A percentile compares a stretch with the other conserved stretches of the same genome.
These are phyloP conservation scores for Cantharis nigra DNA, from an alignment of 2,888 invertebrate genomes.

Conservation along the genomic window DNA sequence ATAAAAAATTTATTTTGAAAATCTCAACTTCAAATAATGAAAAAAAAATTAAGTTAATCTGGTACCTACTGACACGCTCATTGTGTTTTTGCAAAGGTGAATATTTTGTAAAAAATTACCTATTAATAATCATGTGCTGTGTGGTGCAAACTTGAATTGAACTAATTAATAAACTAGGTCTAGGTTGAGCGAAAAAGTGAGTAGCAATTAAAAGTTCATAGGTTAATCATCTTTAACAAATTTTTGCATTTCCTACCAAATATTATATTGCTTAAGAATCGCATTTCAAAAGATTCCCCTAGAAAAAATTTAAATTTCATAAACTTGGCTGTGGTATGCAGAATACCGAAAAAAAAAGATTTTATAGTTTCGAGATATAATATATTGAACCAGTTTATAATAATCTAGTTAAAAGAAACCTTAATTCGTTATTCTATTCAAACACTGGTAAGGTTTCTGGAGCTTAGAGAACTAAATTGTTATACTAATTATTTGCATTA, in stretches of 20 bases:
- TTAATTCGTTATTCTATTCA: constrained; percentile 9
- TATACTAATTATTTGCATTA: constrained; percentile 14
- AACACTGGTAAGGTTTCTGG: constrained; percentile 35
- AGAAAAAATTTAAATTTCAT: not conserved
- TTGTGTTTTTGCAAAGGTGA: not conserved
- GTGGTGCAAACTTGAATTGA: not conserved
- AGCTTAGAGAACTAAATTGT: constrained; percentile 21
- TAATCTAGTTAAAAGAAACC: constrained; percentile 40
- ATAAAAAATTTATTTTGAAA: too few relatives aligned
- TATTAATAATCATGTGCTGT: not conserved
- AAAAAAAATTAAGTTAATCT: too few relatives aligned
- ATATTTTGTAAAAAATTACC: not conserved
- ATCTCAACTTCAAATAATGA: too few relatives aligned
- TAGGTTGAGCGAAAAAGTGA: not conserved
- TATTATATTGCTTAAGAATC: not conserved
- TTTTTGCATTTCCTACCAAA: not conserved
- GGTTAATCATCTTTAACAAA: not conserved
- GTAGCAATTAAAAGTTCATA: constrained; percentile 2
- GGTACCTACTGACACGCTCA: not conserved
- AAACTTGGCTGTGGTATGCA: not conserved
- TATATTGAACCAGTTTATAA: constrained; percentile 15
- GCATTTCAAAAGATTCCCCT: not conserved
- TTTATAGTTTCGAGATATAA: not conserved
- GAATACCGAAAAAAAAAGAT: not conserved
- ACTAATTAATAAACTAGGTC: not conserved